Evolutionary conservation across 2,888 invertebrate species (phyloP).

Genomic region (Nasonovia ribisnigri): DNA sequence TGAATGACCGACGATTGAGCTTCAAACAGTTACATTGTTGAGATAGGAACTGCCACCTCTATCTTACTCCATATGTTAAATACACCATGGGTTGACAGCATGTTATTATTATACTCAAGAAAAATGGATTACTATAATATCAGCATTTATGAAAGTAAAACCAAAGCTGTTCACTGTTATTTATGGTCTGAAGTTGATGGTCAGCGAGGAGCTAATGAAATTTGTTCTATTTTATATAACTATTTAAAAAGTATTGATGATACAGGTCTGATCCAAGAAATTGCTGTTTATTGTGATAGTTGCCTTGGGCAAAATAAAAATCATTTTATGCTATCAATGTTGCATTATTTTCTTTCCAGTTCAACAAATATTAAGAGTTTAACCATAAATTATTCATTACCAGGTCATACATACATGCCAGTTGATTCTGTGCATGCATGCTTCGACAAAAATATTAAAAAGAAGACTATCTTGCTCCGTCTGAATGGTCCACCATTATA

Average conservation of each 20-base stretch:
- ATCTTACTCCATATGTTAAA: constrained; percentile 15
- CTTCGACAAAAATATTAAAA: constrained; percentile 69
- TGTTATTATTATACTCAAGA: constrained; percentile 44
- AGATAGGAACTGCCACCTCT: too few species aligned
- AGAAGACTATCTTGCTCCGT: constrained; percentile 68
- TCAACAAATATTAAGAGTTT: constrained; percentile 24
- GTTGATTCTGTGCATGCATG: constrained; percentile 70
- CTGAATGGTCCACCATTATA: constrained; percentile 66
- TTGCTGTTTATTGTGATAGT: constrained; percentile 67
- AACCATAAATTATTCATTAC: constrained; percentile 68
- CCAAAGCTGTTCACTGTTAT: constrained; percentile 45
- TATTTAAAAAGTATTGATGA: constrained; percentile 47
- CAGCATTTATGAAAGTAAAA: constrained; percentile 50
- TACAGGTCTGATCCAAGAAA: background rate
- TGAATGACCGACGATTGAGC: too few species aligned
- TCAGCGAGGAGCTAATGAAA: constrained; percentile 49
- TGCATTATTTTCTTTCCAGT: background rate
- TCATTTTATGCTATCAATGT: constrained; percentile 59
- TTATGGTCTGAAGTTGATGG: constrained; percentile 59
- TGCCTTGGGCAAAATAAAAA: constrained; percentile 67
- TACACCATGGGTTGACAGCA: constrained; percentile 30
- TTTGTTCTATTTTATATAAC: constrained; percentile 48
- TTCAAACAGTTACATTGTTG: too few species aligned
- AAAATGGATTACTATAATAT: constrained; percentile 49
- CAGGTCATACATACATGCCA: constrained; percentile 70